Base-by-base conservation (phyloP, 92 coral and sea anemone species). In the Paramuricea clavata region DNA sequence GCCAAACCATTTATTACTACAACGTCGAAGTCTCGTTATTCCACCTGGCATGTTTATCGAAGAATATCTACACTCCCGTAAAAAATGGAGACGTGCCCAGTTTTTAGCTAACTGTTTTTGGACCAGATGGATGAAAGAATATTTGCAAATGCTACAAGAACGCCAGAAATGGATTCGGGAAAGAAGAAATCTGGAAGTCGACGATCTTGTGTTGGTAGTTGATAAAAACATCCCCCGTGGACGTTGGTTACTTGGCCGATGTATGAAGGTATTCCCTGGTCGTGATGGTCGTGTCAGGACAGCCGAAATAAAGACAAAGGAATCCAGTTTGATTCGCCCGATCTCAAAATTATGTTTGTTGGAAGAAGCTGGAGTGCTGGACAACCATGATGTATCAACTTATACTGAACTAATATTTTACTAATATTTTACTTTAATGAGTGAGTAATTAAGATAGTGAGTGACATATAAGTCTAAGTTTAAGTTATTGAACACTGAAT, bases 51-150 rank as follows among this genome's bases (percentile, higher is more conserved):
- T 71, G n/a, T 92, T 92, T 81, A 69, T 28, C 44, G 79, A 87
- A 10, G 87, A 81, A 13, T 89, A 92, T 13, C 64, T 87, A 7
- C 72, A 52, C 49, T 86, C 90, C 28, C 88, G 90, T 26, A 89
- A 89, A 69, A 87, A 92, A 60, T 92, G 89, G 93, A 70, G 86
- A 28, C 32, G 87, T 31, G 87, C 81, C 3, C 95, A 92, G 74
- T 78, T 89, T 23, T 82, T 92, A 0, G 89, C 91, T 13, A 81
- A 92, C 52, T 73, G 83, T 39, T 89, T 92, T 67, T 89, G 93
- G 95, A 43, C 85, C 15, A 50, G 95, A n/a, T 89, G 93, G 95
- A 36, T 92, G 31, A 71, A 41, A 19, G 93, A 72, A 17, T 92
- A 92, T 54, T 69, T 92, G 23, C 93, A 93, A 12, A 33, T 76